These are phyloP conservation scores for Poecilia picta DNA, from an alignment of 2,797 vertebrate genomes.

Conservation along the genomic window DNA sequence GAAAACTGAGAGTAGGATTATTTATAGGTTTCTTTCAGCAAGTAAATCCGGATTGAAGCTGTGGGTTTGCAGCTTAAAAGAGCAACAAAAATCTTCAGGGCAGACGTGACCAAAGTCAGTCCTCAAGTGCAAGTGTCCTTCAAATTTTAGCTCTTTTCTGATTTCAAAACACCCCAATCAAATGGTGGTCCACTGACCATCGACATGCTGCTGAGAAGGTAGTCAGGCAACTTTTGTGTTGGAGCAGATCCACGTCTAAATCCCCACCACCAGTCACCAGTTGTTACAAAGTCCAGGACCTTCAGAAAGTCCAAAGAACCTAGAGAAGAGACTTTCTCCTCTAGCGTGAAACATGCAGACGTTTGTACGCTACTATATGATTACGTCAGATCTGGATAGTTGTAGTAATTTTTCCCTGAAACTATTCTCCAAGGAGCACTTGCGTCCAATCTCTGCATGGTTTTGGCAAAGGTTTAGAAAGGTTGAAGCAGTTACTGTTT, in stretches of 20 bases:
- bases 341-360: not conserved
- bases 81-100: not conserved
- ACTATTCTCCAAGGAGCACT: not conserved
- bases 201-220: not conserved
- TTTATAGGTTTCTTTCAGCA: not conserved
- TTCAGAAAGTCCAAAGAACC: not conserved
- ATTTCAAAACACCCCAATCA: not conserved
- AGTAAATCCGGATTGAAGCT: not conserved
- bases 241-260: too few relatives aligned
- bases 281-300: not conserved
- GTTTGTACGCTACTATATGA: not conserved
- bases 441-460: not conserved
- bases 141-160: not conserved
- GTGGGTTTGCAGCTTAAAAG: not conserved
- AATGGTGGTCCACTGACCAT: not conserved
- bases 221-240: not conserved
- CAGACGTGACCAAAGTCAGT: not conserved
- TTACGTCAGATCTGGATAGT: conserved; percentile 3
- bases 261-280: too few relatives aligned
- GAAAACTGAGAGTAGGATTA: not conserved
- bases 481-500: not conserved
- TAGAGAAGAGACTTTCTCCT: not conserved
- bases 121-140: not conserved
- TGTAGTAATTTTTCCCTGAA: not conserved
- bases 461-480: not conserved